Base-by-base conservation (phyloP, 2,113 vertebrate genomes). In the Cyanoramphus novaezelandiae region DNA sequence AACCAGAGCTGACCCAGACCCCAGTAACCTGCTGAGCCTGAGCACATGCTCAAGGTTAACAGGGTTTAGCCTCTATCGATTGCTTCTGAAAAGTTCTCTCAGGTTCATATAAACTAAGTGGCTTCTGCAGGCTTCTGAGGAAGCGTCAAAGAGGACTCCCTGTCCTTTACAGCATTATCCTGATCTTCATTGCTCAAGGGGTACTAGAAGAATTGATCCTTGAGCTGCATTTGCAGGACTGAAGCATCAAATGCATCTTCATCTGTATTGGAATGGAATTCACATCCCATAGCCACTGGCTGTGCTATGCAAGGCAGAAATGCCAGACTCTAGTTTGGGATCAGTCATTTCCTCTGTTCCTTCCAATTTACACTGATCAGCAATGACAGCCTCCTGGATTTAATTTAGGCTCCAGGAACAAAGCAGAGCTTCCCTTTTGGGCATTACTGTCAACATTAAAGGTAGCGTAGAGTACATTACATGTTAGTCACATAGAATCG, bases 201-300 rank as follows among this genome's bases (percentile, higher is more conserved):
- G 15, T 71, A 70, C 62, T 6, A 41, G 65, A 81, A 11, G n/a
- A 67, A 70, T 59, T 57, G 46, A 84, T 81, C 93, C 49, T 50
- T 46, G 46, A 88, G 46, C n/a, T 77, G 28, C 7, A 65, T 80
- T 95, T 82, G 44, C 71, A 93, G 67, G 76, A 39, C 13, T 55
- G 46, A 88, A 76, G 50, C 46, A 86, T 53, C 25, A 37, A 86
- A 55, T 33, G 31, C 41, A 41, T 86, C 37, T 39, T 90, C 9
- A 3, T 39, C 67, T 88, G 35, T 52, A 7, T 87, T 67, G n/a
- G 79, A 80, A 46, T 37, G 14, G 53, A 49, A 81, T 88, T 83
- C 44, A 28, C 0, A 3, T 33, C 63, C 28, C 0, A 0, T 20
- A 88, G 83, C 57, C 0, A 0, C 90, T 78, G 81, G 84, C 90